Percentiles rank a stretch among this genome's conserved stretches.
Evolutionary conservation across 2,888 invertebrate genomes (phyloP).

Genomic region (Caenorhabditis afra): DNA sequence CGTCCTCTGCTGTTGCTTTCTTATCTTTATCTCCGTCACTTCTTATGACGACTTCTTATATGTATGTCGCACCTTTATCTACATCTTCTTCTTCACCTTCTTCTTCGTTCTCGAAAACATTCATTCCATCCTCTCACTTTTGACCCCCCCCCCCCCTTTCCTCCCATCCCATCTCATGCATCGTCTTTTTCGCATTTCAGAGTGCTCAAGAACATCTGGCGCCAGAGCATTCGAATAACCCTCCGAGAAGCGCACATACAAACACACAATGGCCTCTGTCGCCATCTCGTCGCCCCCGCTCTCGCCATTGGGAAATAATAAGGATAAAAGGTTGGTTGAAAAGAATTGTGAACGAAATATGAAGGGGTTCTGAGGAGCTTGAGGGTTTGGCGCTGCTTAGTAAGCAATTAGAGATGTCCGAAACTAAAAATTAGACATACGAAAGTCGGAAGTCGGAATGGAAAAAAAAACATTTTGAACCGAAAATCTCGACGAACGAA

Average conservation of each 20-base stretch:
- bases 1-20: too few species aligned
- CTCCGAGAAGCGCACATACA: too few species aligned
- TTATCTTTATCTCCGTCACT: slow-evolving; percentile 9
- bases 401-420: too few species aligned
- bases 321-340: slow-evolving; percentile 54
- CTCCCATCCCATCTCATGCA: neutral
- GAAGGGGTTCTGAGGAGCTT: neutral
- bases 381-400: neutral
- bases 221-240: neutral
- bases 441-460: too few species aligned
- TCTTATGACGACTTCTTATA: neutral
- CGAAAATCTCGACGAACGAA: too few species aligned
- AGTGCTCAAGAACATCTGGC: slow-evolving; percentile 52
- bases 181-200: slow-evolving; percentile 8
- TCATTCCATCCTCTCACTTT: too few species aligned
- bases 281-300: slow-evolving; percentile 60
- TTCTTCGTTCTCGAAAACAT: too few species aligned
- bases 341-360: neutral
- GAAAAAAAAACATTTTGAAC: too few species aligned
- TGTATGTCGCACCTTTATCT: slow-evolving; percentile 2
- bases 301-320: slow-evolving; percentile 59
- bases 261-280: slow-evolving; percentile 41
- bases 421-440: too few species aligned
- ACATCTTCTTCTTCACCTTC: neutral
- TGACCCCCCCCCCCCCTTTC: neutral